Percentiles rank a stretch among this genome's conserved stretches.
These are phyloP conservation scores for Gadopsis bispinosus DNA, from an alignment of 2,797 vertebrate genomes.

Conservation along the genomic window DNA sequence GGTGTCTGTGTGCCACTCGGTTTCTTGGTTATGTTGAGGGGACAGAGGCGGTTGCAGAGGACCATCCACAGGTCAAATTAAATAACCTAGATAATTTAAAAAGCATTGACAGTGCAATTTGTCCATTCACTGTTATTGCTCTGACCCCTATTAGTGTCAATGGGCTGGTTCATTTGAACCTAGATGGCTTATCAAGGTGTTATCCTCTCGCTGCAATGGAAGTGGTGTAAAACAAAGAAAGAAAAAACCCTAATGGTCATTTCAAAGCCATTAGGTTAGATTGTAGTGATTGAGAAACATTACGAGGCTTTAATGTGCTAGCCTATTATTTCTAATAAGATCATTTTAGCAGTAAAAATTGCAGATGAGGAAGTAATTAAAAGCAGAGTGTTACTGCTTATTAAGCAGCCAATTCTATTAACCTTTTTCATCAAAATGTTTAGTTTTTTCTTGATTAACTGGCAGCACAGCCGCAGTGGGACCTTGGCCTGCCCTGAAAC, in stretches of 20 bases:
- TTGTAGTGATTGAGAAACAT: slow-evolving; percentile 70
- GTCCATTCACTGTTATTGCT: slow-evolving; percentile 95
- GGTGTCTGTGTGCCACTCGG: slow-evolving; percentile 45
- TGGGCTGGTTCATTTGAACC: slow-evolving; percentile 90
- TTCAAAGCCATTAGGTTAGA: slow-evolving; percentile 73
- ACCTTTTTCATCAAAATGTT: slow-evolving; percentile 61
- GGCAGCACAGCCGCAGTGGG: slow-evolving; percentile 37
- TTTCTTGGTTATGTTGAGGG: slow-evolving; percentile 83
- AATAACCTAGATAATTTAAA: slow-evolving; percentile 99
- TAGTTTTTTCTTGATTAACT: slow-evolving; percentile 63
- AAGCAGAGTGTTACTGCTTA: slow-evolving; percentile 59
- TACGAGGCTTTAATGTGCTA: slow-evolving; percentile 68
- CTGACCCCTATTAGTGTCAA: slow-evolving; percentile 94
- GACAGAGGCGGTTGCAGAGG: slow-evolving; percentile 79
- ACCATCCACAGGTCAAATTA: slow-evolving; percentile 96
- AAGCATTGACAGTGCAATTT: slow-evolving; percentile 96
- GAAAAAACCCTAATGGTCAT: slow-evolving; percentile 66
- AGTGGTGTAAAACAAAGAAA: slow-evolving; percentile 71
- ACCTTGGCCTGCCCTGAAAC: slow-evolving; percentile 50
- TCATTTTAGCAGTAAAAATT: slow-evolving; percentile 74
- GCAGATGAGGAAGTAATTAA: slow-evolving; percentile 75
- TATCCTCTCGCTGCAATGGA: slow-evolving; percentile 61
- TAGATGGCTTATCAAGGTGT: slow-evolving; percentile 88
- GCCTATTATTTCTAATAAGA: slow-evolving; percentile 72
- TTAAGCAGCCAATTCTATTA: slow-evolving; percentile 72